Evolutionary conservation across 1,140 invertebrate genomes (phyloP), one percentile per base, ranked within the genome.

Genomic region (Ceratina japonica): DNA sequence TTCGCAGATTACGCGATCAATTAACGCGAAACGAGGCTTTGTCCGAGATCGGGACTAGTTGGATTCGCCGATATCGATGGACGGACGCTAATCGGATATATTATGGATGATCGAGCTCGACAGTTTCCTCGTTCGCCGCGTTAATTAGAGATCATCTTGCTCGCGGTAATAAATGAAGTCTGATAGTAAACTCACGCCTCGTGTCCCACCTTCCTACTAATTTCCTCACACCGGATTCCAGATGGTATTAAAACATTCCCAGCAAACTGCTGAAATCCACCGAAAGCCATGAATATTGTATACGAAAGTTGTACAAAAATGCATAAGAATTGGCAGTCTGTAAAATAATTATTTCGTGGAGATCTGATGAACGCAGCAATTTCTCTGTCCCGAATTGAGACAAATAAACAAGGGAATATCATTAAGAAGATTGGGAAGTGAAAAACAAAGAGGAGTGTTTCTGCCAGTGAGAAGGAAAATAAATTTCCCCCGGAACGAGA

Each of bases 1-100:
- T 31, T 74, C 51, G 20, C 16, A 61, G 64, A 84, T 80, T 73
- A 80, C 44, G n/a, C 58, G 54, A 79, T 82, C 58, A 59, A 83
- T 80, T 75, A 71, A 65, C 56, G 54, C 58, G 69, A 54, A 24
- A 64, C 24, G 13, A 15, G 22, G 69, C 71, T 74, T 74, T 73
- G 70, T 66, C 37, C 52, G 44, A 74, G 71, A 74, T 74, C 66
- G 62, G 13, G 71, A 20, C 63, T 62, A 71, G 75, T 44, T 44
- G 27, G n/a, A 71, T 77, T n/a, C 24, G 44, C 49, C 24, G 75
- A 52, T 71, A 71, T 71, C 49, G 68, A 62, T 44, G 20, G 31
- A 31, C 18, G 13, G 16, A 27, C 51, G 27, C 13, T 78, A 78
- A 78, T 69, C 16, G 31, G 69, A 78, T 78, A 52, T 71, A 22